Base-by-base conservation (phyloP, 2,888 invertebrate species). In the Sesia apiformis region DNA sequence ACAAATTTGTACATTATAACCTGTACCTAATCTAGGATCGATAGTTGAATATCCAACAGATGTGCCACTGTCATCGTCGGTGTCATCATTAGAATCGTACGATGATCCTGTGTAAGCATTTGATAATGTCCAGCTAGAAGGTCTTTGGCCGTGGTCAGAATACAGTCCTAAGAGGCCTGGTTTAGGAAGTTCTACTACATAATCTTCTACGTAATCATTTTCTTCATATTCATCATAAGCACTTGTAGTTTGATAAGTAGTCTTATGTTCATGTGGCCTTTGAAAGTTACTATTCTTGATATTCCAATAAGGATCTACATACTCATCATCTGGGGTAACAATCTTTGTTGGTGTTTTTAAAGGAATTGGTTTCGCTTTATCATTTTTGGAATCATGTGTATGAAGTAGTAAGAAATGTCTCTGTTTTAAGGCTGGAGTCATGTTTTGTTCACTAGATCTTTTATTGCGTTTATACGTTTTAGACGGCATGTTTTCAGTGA, bases 241-340 rank as follows among this genome's bases (percentile, higher is more conserved):
- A 3, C 52, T 49, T 7, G 64, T 63, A 5, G 54, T 57, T 41
- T 55, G 39, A 40, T 59, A 57, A 52, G 61, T 60, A 41, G 60
- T 62, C 53, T 57, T 61, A 52, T 56, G 61, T 51, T 55, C 62
- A 55, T 69, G 59, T 5, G 65, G 65, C 39, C 66, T 67, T 54
- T 72, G 67, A 38, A 74, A 67, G 55, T 78, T 78, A 3, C 65
- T 57, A 59, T 74, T 81, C 67, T 84, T 88, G 5, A 88, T 74
- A 64, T 89, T 89, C 76, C 76, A 83, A 59, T 88, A 89, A 2
- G 88, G 88, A 61, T 89, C 88, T 42, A 70, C 66, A 40, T 84
- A 65, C 52, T 77, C 78, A 38, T 81, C 70, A 51, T 76, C 76
- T 8, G 72, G 64, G 42, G 74, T 74, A 3, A 75, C 73, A 52